Evolutionary conservation across 2,888 invertebrate species (phyloP).

Genomic region (Athetis lepigone): DNA sequence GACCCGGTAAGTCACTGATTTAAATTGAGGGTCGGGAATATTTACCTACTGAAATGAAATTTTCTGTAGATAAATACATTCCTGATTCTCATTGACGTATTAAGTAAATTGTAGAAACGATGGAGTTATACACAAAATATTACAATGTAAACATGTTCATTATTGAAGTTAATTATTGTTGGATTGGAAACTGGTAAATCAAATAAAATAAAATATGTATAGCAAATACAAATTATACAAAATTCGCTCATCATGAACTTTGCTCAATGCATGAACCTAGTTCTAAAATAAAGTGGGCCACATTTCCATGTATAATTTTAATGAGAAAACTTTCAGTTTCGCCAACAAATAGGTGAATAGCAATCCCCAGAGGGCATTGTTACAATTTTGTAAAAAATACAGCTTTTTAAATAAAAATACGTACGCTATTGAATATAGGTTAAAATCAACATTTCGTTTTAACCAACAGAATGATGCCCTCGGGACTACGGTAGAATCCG

Average conservation of each 20-base stretch:
- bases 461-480: slow-evolving; percentile 48
- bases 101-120: neutral
- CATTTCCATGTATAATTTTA: slow-evolving; percentile 16
- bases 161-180: neutral
- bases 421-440: slow-evolving; percentile 19
- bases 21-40: slow-evolving; percentile 23
- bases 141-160: neutral
- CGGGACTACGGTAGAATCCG: slow-evolving; percentile 45
- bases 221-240: neutral
- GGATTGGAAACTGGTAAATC: neutral
- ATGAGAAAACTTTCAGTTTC: slow-evolving; percentile 27
- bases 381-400: slow-evolving; percentile 35
- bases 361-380: slow-evolving; percentile 4
- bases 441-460: slow-evolving; percentile 51
- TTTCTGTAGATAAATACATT: slow-evolving; percentile 6
- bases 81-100: slow-evolving; percentile 7
- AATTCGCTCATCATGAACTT: neutral
- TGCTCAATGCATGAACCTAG: neutral
- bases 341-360: slow-evolving; percentile 15
- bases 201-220: neutral
- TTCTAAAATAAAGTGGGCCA: neutral
- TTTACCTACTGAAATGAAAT: slow-evolving; percentile 38
- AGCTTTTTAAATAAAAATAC: slow-evolving; percentile 35
- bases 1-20: no score
- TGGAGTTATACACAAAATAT: neutral